phyloP scores from a whole-genome alignment of 2,888 invertebrate genomes.

The Philhelius pedissequus region DNA sequence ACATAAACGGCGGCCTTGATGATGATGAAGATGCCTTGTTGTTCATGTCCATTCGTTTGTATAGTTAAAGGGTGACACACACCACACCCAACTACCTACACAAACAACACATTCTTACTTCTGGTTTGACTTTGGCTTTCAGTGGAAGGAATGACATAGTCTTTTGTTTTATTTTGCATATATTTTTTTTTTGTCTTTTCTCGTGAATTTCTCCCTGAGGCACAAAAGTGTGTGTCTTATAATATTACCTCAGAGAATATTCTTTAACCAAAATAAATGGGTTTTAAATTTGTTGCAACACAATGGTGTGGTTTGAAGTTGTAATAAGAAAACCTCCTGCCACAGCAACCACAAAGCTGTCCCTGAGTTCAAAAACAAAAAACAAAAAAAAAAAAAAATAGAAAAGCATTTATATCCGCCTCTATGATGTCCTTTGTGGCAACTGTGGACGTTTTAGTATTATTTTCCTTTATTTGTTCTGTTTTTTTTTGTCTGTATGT shows the following conservation, averaged over 20 bases:
- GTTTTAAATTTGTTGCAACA: slow-evolving; percentile 77
- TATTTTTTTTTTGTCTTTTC: neutral
- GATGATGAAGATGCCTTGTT: neutral
- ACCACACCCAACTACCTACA: too few relatives aligned
- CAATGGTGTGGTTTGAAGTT: slow-evolving; percentile 54
- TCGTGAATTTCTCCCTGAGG: neutral
- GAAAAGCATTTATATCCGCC: neutral
- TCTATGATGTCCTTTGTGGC: slow-evolving; percentile 10
- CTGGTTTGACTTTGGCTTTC: neutral
- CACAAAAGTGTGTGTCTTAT: slow-evolving; percentile 65
- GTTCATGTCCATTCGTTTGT: neutral
- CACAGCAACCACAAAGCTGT: slow-evolving; percentile 36
- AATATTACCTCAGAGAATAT: slow-evolving; percentile 73
- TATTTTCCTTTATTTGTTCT: neutral
- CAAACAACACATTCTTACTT: neutral
- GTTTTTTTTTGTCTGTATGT: neutral
- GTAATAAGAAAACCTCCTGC: neutral
- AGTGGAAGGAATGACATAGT: neutral
- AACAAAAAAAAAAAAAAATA: neutral
- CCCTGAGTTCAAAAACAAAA: neutral
- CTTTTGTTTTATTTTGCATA: slow-evolving; percentile 19
- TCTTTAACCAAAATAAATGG: slow-evolving; percentile 77
- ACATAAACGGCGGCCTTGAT: slow-evolving; percentile 17
- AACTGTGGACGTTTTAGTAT: neutral
- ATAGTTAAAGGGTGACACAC: slow-evolving; percentile 31